These are phyloP conservation scores for Xiphophorus birchmanni DNA, from an alignment of 2,797 vertebrate species.

Conservation along the genomic window DNA sequence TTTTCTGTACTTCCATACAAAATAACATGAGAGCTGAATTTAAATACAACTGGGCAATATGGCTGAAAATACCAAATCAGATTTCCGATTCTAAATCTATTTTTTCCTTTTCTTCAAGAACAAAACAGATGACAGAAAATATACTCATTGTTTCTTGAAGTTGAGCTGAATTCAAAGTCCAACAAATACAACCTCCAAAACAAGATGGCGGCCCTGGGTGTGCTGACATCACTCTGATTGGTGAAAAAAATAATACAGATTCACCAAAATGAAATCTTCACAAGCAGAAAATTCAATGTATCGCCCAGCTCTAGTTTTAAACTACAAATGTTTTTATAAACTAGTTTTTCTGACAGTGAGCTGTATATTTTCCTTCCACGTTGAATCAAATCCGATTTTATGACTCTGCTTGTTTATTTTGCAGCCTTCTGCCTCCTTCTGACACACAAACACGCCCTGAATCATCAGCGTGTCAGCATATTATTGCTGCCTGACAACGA, in stretches of 20 bases:
- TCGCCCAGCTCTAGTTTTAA: not conserved
- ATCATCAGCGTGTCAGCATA: slow-evolving; percentile 24
- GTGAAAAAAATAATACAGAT: no score
- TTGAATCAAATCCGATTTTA: not conserved
- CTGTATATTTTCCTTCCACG: not conserved
- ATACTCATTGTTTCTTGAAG: no score
- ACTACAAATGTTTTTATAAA: not conserved
- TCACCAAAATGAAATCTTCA: no score
- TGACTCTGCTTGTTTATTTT: not conserved
- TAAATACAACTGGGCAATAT: not conserved
- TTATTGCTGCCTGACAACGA: slow-evolving; percentile 46
- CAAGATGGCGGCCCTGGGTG: no score
- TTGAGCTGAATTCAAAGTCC: no score
- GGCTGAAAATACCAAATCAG: no score
- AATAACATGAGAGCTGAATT: not conserved
- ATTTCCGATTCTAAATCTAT: no score
- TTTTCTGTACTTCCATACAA: not conserved
- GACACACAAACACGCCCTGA: not conserved
- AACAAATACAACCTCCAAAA: no score
- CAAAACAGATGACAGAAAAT: no score
- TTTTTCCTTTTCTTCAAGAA: no score
- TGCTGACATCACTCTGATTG: no score
- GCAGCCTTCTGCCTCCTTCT: not conserved
- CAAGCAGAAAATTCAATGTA: no score
- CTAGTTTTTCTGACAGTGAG: not conserved